Conservation (phyloP, 2,113 vertebrate genomes). For the Ciconia stormi region DNA sequence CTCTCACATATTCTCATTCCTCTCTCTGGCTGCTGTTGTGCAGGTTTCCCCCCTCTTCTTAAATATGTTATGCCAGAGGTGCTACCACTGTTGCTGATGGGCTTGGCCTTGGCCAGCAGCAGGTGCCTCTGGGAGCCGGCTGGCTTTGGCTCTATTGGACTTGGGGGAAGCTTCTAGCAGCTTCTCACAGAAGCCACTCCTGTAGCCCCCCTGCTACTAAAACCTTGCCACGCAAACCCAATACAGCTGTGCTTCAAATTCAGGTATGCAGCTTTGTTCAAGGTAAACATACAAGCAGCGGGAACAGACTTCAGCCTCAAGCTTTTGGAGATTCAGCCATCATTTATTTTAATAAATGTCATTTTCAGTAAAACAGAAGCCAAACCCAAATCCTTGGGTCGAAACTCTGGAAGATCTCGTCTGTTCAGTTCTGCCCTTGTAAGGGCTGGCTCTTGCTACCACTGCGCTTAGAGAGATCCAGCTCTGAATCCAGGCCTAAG, state of each 20-base stretch:
- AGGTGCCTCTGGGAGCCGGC: background rate
- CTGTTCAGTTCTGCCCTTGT: background rate
- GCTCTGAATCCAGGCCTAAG: background rate
- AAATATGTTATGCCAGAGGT: background rate
- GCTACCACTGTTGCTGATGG: background rate
- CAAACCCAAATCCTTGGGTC: background rate
- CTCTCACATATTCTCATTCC: background rate
- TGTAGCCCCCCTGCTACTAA: background rate
- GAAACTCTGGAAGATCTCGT: background rate
- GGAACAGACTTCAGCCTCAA: background rate
- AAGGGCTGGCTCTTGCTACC: background rate
- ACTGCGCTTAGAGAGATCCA: background rate
- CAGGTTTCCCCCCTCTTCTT: background rate
- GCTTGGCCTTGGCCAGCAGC: background rate
- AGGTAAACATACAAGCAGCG: background rate
- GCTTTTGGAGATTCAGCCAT: background rate
- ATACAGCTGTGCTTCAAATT: background rate
- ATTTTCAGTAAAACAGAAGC: background rate
- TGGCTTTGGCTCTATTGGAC: background rate
- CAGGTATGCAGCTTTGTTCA: conserved; percentile 28
- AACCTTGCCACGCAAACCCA: background rate
- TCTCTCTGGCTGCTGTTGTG: background rate
- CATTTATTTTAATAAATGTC: background rate
- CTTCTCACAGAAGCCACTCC: background rate
- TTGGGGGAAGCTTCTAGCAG: background rate